A percentile compares a stretch with the other conserved stretches of the same genome.
phyloP scores from a whole-genome alignment of 2,113 vertebrate species.

The Motacilla tschutschensis region DNA sequence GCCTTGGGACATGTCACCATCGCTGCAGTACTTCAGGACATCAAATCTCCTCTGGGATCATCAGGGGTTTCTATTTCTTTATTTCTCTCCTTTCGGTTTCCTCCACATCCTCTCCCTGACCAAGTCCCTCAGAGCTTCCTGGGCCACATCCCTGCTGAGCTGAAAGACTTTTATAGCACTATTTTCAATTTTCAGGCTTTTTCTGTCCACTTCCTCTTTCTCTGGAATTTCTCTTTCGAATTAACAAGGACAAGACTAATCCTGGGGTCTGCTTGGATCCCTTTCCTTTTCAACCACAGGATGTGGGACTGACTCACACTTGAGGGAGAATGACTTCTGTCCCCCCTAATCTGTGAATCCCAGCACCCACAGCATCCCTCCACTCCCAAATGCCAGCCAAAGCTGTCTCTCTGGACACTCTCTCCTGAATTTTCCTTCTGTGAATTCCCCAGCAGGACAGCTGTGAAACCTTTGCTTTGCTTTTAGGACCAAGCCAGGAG shows the following conservation, averaged over 20 bases:
- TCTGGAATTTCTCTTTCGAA: background rate
- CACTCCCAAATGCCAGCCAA: background rate
- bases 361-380: background rate
- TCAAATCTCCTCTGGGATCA: background rate
- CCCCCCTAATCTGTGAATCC: background rate
- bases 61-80: background rate
- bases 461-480: background rate
- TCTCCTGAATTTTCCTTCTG: background rate
- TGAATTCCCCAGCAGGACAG: background rate
- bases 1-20: rapidly evolving
- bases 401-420: background rate
- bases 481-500: background rate
- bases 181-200: background rate
- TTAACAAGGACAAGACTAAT: background rate
- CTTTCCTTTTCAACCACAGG: background rate
- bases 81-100: background rate
- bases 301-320: background rate
- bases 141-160: background rate
- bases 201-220: slow-evolving; percentile 21
- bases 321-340: background rate
- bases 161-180: background rate
- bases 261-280: background rate
- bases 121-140: background rate
- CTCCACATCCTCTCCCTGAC: background rate
- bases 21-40: background rate